Evolutionary conservation across 2,888 invertebrate genomes (phyloP).

Genomic region (Nomada goodeniana): DNA sequence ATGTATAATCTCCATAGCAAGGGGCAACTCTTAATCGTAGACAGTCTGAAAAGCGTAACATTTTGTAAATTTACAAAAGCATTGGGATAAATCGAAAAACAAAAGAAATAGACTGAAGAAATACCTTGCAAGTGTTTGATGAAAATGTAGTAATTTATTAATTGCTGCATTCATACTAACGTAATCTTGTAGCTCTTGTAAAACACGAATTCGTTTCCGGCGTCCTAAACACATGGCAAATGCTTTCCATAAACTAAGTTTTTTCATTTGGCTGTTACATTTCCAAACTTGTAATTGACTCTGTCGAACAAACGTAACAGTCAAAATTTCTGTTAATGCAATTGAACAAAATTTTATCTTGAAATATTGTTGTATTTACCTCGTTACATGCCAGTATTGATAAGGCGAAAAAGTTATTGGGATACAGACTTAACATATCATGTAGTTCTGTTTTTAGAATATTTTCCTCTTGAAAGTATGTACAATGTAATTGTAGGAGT

Average conservation of each 20-base stretch:
- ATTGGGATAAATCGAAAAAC: neutral
- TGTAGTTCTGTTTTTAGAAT: slow-evolving; percentile 68
- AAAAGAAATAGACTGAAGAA: neutral
- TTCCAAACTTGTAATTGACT: slow-evolving; percentile 86
- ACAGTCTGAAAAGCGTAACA: slow-evolving; percentile 62
- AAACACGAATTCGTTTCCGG: slow-evolving; percentile 74
- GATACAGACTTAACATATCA: slow-evolving; percentile 83
- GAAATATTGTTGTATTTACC: slow-evolving; percentile 72
- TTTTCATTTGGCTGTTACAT: slow-evolving; percentile 80
- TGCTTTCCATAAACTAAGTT: slow-evolving; percentile 74
- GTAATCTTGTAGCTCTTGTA: slow-evolving; percentile 66
- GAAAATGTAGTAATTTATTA: slow-evolving; percentile 79
- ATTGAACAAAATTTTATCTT: slow-evolving; percentile 10
- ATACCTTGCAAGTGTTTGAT: slow-evolving; percentile 78
- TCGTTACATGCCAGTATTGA: slow-evolving; percentile 85
- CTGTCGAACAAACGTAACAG: slow-evolving; percentile 67
- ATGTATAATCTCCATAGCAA: slow-evolving; percentile 88
- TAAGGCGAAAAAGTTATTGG: slow-evolving; percentile 87
- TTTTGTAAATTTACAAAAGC: neutral
- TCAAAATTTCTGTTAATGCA: slow-evolving; percentile 16
- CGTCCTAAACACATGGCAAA: slow-evolving; percentile 77
- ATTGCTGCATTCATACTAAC: slow-evolving; percentile 74
- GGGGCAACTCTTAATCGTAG: slow-evolving; percentile 85
- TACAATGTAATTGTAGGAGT: slow-evolving; percentile 74
- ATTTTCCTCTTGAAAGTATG: slow-evolving; percentile 53